Conservation (phyloP, 2,888 invertebrate species). For the Drosophila emarginata region DNA sequence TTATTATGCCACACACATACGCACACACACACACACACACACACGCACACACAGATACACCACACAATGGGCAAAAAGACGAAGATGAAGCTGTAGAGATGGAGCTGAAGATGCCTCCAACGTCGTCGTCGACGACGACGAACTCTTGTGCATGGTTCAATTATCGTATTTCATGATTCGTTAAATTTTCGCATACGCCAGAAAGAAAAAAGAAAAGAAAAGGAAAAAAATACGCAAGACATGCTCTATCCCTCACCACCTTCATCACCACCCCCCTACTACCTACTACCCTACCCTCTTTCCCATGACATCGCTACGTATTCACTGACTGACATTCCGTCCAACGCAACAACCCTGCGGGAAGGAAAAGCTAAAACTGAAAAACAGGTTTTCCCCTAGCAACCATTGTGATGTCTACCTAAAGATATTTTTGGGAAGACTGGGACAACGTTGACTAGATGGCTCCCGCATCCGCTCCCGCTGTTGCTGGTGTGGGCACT, state of each 20-base stretch:
- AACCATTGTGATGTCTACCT: slow-evolving; percentile 75
- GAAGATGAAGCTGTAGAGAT: slow-evolving; percentile 52
- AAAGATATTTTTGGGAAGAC: slow-evolving; percentile 29
- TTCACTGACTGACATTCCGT: too few species aligned
- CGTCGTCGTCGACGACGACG: slow-evolving; percentile 47
- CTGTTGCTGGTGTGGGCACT: too few species aligned
- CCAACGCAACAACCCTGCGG: slow-evolving; percentile 27
- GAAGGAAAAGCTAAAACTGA: slow-evolving; percentile 63
- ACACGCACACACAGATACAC: slow-evolving; percentile 22
- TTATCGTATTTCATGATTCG: slow-evolving; percentile 82
- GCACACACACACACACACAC: slow-evolving; percentile 32
- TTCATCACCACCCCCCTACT: neutral
- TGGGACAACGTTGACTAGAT: slow-evolving; percentile 37
- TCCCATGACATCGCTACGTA: neutral
- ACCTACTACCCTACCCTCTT: neutral
- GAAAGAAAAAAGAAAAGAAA: slow-evolving; percentile 41
- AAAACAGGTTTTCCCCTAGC: slow-evolving; percentile 75
- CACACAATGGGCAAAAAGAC: slow-evolving; percentile 55
- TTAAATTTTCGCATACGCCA: slow-evolving; percentile 80
- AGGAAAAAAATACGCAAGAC: slow-evolving; percentile 56
- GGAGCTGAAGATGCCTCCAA: slow-evolving; percentile 32
- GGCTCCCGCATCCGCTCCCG: neutral
- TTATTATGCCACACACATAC: slow-evolving; percentile 76
- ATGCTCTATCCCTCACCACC: slow-evolving; percentile 17
- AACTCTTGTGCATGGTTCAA: slow-evolving; percentile 81